phyloP scores from a whole-genome alignment of 2,888 invertebrate species.

The Druceiella hillmani region DNA sequence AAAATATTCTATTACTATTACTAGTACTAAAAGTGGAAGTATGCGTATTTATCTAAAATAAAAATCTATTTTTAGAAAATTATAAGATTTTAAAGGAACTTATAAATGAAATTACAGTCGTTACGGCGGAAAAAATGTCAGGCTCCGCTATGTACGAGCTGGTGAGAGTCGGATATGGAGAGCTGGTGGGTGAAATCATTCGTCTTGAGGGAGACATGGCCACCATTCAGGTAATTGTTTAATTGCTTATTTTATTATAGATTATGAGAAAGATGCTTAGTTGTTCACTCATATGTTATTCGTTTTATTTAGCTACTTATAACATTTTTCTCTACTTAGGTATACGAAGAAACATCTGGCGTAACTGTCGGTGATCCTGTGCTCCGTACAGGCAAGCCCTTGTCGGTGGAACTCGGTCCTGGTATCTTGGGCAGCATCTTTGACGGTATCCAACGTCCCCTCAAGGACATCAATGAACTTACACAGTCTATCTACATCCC shows the following conservation, averaged over 20 bases:
- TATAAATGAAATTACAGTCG: constrained; percentile 74
- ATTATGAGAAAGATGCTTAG: neutral
- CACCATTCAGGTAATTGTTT: constrained; percentile 86
- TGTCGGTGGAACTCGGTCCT: constrained; percentile 98
- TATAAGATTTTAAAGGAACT: too few species aligned
- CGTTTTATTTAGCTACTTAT: neutral
- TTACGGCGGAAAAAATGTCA: constrained; percentile 98
- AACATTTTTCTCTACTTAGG: constrained; percentile 40
- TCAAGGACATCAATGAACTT: constrained; percentile 92
- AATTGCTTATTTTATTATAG: neutral
- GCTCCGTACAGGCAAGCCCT: constrained; percentile 94
- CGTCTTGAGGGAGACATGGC: constrained; percentile 99
- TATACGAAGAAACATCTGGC: constrained; percentile 94
- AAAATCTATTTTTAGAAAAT: too few species aligned
- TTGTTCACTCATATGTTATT: constrained; percentile 4
- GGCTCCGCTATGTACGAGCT: constrained; percentile 99
- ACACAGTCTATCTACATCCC: constrained; percentile 99
- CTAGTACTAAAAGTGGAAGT: too few species aligned
- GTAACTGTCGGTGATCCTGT: constrained; percentile 99
- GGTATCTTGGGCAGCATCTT: constrained; percentile 99
- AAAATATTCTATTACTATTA: too few species aligned
- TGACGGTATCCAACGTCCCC: constrained; percentile 98
- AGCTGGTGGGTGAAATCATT: constrained; percentile 99
- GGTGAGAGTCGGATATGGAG: constrained; percentile 96
- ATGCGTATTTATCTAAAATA: too few species aligned